A percentile compares a stretch with the other conserved stretches of the same genome.
These are phyloP conservation scores for Eudasyphora cyanicolor DNA, from an alignment of 2,888 invertebrate species.

Conservation along the genomic window DNA sequence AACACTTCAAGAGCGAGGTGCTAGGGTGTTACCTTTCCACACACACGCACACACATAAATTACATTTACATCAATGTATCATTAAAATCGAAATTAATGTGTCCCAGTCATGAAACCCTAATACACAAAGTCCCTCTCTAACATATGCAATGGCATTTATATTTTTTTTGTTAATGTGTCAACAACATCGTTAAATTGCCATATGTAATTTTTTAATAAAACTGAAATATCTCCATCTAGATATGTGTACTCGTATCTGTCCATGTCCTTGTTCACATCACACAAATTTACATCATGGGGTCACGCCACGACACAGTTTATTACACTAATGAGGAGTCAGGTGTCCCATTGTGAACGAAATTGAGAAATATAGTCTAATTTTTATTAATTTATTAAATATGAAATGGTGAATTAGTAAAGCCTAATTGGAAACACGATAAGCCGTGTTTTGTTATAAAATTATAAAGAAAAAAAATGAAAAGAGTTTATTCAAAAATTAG, in stretches of 20 bases:
- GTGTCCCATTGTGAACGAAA: background rate
- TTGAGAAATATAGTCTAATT: too few relatives aligned
- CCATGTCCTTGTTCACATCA: background rate
- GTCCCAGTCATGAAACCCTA: constrained; percentile 48
- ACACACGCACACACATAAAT: constrained; percentile 29
- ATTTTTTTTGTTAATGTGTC: constrained; percentile 44
- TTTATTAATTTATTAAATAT: too few relatives aligned
- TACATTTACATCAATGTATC: constrained; percentile 46
- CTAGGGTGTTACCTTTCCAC: too few relatives aligned
- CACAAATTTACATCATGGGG: too few relatives aligned
- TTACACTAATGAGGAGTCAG: background rate
- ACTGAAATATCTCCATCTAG: background rate
- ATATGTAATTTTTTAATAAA: constrained; percentile 25
- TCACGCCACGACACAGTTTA: too few relatives aligned
- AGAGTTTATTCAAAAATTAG: too few relatives aligned
- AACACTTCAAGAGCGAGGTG: background rate
- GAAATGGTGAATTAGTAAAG: too few relatives aligned
- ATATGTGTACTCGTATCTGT: background rate
- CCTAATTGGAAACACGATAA: too few relatives aligned
- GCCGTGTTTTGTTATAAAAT: too few relatives aligned
- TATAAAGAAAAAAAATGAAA: too few relatives aligned
- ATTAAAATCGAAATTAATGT: constrained; percentile 53
- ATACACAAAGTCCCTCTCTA: background rate
- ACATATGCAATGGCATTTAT: constrained; percentile 10
- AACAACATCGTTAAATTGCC: constrained; percentile 52